phyloP scores from a whole-genome alignment of 2,888 invertebrate species.

The Dicycla oo region DNA sequence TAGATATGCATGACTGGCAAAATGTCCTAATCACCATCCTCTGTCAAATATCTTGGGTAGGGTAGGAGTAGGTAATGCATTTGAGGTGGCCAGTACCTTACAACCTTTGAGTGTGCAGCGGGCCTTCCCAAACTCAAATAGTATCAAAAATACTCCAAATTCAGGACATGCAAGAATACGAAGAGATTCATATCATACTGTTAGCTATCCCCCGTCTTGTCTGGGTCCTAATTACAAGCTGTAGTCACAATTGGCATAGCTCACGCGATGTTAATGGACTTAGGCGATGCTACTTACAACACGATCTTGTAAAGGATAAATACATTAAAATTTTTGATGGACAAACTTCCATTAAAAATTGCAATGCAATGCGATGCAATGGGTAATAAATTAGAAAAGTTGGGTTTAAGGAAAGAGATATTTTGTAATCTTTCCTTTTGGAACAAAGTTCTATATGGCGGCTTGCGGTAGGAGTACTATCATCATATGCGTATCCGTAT shows the following conservation, averaged over 20 bases:
- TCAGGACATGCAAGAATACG: not conserved
- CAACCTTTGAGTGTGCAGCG: too few species aligned
- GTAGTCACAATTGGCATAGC: constrained; percentile 37
- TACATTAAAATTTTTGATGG: not conserved
- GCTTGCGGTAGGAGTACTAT: too few species aligned
- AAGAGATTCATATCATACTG: constrained; percentile 1
- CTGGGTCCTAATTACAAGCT: constrained; percentile 35
- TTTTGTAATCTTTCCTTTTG: not conserved
- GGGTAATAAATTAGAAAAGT: not conserved
- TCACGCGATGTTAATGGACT: constrained; percentile 42
- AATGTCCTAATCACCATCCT: not conserved
- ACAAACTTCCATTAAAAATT: too few species aligned
- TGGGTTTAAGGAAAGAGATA: not conserved
- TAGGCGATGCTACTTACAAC: not conserved
- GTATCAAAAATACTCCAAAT: not conserved
- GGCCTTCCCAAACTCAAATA: not conserved
- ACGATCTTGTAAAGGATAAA: constrained; percentile 16
- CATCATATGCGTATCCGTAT: too few species aligned
- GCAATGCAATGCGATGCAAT: not conserved
- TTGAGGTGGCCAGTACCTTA: not conserved
- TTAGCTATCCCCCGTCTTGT: constrained; percentile 17
- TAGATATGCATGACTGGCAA: not conserved
- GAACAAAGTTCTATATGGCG: too few species aligned
- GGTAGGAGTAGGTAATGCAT: too few species aligned
- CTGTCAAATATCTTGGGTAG: not conserved